phyloP scores from a whole-genome alignment of 2,113 vertebrate genomes.

The Thamnophis sirtalis region DNA sequence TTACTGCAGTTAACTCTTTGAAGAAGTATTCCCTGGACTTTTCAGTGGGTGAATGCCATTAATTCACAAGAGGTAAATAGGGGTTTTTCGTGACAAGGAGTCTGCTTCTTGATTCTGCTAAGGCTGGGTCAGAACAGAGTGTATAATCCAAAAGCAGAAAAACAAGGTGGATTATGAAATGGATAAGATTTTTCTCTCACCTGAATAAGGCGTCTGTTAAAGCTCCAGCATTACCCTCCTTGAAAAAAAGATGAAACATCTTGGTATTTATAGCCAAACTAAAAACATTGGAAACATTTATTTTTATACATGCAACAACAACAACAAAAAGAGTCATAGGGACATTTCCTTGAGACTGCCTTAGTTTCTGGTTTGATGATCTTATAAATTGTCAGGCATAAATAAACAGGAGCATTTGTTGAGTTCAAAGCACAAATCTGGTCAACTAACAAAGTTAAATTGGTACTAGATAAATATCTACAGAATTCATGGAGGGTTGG shows the following conservation, averaged over 20 bases:
- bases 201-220: constrained; percentile 35
- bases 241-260: not conserved
- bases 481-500: not conserved
- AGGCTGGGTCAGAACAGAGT: not conserved
- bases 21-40: too few species aligned
- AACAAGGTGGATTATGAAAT: not conserved
- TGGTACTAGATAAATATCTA: not conserved
- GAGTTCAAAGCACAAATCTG: not conserved
- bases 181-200: constrained; percentile 41
- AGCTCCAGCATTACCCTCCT: constrained; percentile 41
- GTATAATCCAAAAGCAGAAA: not conserved
- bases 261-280: not conserved
- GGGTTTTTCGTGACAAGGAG: too few species aligned
- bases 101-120: too few species aligned
- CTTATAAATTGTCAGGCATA: not conserved
- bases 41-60: too few species aligned
- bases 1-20: too few species aligned
- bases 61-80: too few species aligned
- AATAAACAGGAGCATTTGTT: not conserved
- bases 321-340: too few species aligned
- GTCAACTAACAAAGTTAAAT: not conserved
- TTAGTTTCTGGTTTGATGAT: not conserved
- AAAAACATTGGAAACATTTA: not conserved
- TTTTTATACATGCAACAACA: not conserved
- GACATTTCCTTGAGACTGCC: not conserved